Evolutionary conservation across 2,888 invertebrate species (phyloP), one percentile per base, ranked within the genome.

Genomic region (Cordilura impudica): DNA sequence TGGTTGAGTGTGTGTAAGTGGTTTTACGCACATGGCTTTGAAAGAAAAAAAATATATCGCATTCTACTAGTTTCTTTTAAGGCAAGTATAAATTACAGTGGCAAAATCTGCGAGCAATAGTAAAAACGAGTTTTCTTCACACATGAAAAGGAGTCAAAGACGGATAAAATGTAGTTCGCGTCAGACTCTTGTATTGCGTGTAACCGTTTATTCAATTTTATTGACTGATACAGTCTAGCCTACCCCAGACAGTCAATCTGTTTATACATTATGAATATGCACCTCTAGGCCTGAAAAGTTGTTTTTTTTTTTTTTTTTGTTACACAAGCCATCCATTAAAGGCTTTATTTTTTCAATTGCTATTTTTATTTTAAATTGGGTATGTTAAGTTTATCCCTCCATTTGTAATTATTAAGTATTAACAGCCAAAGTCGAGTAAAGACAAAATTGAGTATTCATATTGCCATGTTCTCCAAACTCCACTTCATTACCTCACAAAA

Each of bases 21-120:
- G 45, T 39, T 69, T 69, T 63, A 75, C 74, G 74, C 74, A 75
- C 54, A 61, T 45, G 18, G 65, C 8, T 58, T 18, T 47, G 35
- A 4, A 39, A 12, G 10, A 39, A 31, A 31, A 10, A 31, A 2
- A 31, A 31, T 31, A 31, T 31, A 35, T 56, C 35, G 35, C 21
- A 35, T 39, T 21, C n/a, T 21, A 39, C 14, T 35, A n/a, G n/a
- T 35, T 35, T 54, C 31, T 4, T 14, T 16, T 12, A 19, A 5
- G 45, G 45, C 61, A 61, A 29, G 45, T 47, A 18, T 14, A 45
- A 61, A 61, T 45, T 26, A 60, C 23, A 18, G 56, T 2, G 35
- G 4, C 21, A 43, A 29, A 43, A 58, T 31, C 35, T 4, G 12
- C n/a, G 12, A 39, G 0, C 18, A 51, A 35, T 14, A 10, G 53